These are phyloP conservation scores for Fulica atra DNA, from an alignment of 2,113 vertebrate genomes.

Conservation along the genomic window DNA sequence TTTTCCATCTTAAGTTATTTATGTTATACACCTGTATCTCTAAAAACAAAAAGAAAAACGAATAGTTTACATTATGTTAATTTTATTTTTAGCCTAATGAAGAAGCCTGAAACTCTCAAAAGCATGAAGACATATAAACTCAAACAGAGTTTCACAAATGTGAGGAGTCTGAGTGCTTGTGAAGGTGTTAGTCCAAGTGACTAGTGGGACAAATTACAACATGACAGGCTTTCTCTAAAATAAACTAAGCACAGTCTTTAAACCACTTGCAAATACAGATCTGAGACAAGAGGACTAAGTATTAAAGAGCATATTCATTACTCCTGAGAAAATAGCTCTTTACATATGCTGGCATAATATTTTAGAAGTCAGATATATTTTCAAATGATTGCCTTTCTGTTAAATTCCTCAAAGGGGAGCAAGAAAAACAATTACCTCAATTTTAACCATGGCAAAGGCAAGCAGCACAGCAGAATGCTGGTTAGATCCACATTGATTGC, in stretches of 20 bases:
- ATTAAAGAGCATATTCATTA: background rate
- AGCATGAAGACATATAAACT: background rate
- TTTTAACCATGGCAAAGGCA: background rate
- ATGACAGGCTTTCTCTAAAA: background rate
- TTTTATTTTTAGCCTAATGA: background rate
- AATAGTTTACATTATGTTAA: background rate
- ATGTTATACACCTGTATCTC: background rate
- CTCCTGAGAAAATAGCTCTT: background rate
- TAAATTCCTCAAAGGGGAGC: background rate
- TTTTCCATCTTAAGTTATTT: background rate
- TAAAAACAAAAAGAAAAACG: background rate
- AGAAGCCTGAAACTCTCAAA: background rate
- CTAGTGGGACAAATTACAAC: background rate
- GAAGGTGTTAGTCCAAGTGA: background rate
- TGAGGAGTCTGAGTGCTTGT: background rate
- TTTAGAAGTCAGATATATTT: background rate
- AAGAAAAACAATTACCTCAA: background rate
- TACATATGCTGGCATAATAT: background rate
- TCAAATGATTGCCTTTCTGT: background rate
- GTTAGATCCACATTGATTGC: background rate
- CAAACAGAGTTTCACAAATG: background rate
- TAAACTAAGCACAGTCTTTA: background rate
- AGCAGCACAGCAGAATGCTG: background rate
- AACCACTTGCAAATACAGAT: background rate
- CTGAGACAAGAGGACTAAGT: background rate